phyloP scores from a whole-genome alignment of 2,888 invertebrate species.

The Isotomurus palustris region DNA sequence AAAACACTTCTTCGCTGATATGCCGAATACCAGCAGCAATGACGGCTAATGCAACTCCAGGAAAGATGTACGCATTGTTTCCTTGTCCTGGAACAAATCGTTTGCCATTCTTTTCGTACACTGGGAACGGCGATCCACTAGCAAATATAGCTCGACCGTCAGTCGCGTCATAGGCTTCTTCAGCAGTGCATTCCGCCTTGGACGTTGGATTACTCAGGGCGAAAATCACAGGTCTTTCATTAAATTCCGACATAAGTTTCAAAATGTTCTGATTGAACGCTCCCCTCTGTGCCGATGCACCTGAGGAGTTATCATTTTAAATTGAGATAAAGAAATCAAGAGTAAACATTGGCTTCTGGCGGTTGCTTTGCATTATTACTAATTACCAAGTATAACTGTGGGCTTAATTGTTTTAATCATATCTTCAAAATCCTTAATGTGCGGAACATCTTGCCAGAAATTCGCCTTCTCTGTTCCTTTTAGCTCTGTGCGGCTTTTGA shows the following conservation, averaged over 20 bases:
- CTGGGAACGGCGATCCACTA: constrained; percentile 92
- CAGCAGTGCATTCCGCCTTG: constrained; percentile 99
- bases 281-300: constrained; percentile 87
- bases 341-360: background rate
- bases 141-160: constrained; percentile 83
- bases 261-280: constrained; percentile 90
- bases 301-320: no score
- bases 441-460: constrained; percentile 74
- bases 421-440: constrained; percentile 71
- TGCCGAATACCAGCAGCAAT: constrained; percentile 88
- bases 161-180: constrained; percentile 83
- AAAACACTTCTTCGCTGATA: constrained; percentile 88
- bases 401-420: constrained; percentile 79
- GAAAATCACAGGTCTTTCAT: constrained; percentile 82
- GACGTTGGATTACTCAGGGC: constrained; percentile 97
- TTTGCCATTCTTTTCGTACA: constrained; percentile 72
- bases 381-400: constrained; percentile 80
- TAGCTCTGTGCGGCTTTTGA: constrained; percentile 73
- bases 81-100: constrained; percentile 90
- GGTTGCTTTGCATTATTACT: background rate
- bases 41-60: constrained; percentile 90
- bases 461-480: constrained; percentile 67
- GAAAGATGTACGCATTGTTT: constrained; percentile 96
- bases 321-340: background rate
- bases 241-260: constrained; percentile 12